A percentile compares a stretch with the other conserved stretches of the same genome.
Conservation (phyloP, 2,888 invertebrate genomes). For the Tuberolachnus salignus region DNA sequence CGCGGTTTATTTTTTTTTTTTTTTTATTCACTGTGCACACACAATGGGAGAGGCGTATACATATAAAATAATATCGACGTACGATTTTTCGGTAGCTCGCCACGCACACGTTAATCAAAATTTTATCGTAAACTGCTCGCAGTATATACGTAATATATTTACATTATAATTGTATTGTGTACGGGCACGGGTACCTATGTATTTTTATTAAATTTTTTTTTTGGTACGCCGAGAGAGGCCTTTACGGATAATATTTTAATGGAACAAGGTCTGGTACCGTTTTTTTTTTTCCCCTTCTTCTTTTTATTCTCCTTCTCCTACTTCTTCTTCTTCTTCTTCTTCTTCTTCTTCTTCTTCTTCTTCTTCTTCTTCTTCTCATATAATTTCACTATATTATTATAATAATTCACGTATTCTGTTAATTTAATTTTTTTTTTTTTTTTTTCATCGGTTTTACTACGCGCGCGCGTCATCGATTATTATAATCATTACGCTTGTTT, state of each 20-base stretch:
- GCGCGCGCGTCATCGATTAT: slow-evolving; percentile 7
- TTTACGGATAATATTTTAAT: slow-evolving; percentile 16
- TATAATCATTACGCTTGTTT: not conserved
- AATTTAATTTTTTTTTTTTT: too few species aligned
- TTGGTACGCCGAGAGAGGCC: not conserved
- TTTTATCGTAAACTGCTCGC: not conserved
- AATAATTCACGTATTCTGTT: too few species aligned
- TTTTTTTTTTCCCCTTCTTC: not conserved
- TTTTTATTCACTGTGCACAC: too few species aligned
- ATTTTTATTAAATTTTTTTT: not conserved
- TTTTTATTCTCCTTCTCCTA: not conserved
- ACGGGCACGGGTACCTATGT: too few species aligned
- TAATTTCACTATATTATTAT: too few species aligned
- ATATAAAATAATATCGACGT: too few species aligned
- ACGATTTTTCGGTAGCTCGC: slow-evolving; percentile 3
- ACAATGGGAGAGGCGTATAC: not conserved
- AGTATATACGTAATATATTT: too few species aligned
- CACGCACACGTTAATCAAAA: not conserved
- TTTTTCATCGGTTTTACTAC: too few species aligned
- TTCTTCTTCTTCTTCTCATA: too few species aligned
- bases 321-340: too few species aligned
- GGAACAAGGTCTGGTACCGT: slow-evolving; percentile 14
- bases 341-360: too few species aligned
- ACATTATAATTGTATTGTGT: too few species aligned
- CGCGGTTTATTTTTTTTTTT: not conserved